phyloP scores from a whole-genome alignment of 1,140 invertebrate genomes.

The Drosophila sechellia region DNA sequence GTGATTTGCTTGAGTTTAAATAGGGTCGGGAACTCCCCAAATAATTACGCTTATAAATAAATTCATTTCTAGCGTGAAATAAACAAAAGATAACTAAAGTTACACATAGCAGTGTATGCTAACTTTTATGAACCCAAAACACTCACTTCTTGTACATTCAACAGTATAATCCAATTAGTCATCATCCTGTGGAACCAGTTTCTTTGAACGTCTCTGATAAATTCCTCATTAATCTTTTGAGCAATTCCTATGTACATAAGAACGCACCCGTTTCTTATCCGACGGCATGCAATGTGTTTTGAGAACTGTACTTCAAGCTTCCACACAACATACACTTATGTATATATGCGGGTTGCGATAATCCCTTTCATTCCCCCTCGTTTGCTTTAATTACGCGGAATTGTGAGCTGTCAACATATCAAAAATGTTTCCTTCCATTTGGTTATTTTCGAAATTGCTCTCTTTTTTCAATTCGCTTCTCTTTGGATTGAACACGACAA shows the following conservation, averaged over 20 bases:
- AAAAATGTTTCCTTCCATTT: conserved; percentile 32
- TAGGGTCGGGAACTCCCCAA: neutral
- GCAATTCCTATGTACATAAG: conserved; percentile 20
- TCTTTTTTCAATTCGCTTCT: neutral
- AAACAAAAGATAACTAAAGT: too few relatives aligned
- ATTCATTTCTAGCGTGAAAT: too few relatives aligned
- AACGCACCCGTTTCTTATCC: conserved; percentile 20
- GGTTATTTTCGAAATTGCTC: conserved; percentile 24
- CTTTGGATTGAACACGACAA: conserved; percentile 13
- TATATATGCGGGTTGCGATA: conserved; percentile 17
- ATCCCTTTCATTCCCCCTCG: neutral
- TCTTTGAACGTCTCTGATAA: conserved; percentile 1
- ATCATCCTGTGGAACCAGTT: conserved; percentile 6
- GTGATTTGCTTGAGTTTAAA: neutral
- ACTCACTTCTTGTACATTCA: neutral
- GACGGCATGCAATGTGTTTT: conserved; percentile 8
- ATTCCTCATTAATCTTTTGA: conserved; percentile 14
- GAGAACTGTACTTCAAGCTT: conserved; percentile 12
- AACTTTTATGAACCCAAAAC: neutral
- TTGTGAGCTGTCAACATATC: conserved; percentile 31
- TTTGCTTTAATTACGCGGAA: conserved; percentile 22
- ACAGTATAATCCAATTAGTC: neutral
- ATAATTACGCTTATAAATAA: neutral
- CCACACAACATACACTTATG: neutral
- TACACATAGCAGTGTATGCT: too few relatives aligned